Base-by-base conservation (phyloP, 2,888 invertebrate species). In the Leptopterna dolabrata region DNA sequence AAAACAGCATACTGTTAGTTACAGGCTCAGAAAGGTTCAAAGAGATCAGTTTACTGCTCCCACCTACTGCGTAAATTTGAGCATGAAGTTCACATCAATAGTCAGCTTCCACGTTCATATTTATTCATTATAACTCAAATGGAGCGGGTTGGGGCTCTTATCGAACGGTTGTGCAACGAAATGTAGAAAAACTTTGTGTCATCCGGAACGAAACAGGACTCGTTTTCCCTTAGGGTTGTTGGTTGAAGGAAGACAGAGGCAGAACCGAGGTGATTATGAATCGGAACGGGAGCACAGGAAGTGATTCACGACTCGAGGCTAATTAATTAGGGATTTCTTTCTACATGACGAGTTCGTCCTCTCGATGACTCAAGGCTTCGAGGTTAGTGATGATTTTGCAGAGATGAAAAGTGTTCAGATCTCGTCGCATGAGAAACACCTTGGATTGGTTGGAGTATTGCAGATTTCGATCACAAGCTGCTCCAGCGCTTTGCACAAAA, bases 221-320 rank as follows among this genome's bases (percentile, higher is more conserved):
- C 63, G 63, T 63, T 63, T 19, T 55, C 63, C 63, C 63, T 6
- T 6, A 19, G 63, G 63, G 63, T 63, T 27, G 63, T 63, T 19
- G 63, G 63, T 27, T 24, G 24, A 24, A 6, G 63, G 27, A 24
- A 27, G 63, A 24, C 9, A 27, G 24, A 63, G 63, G 63, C 11
- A 24, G 19, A 24, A 47, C 7, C 16, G 47, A 63, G 19, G 63
- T 24, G 63, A 63, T 63, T 63, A 63, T 27, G 63, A 51, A 63
- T 63, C 63, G 63, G 63, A 63, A 63, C 63, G 63, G 63, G 63
- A 63, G 63, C 63, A 24, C 63, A 63, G 63, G 63, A 63, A 63
- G 63, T 63, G 63, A 63, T 63, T 63, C 63, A 63, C 63, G 63
- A 63, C 9, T 24, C 63, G 63, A 19, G 63, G 63, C 63, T 63